Percentiles rank a stretch among this genome's conserved stretches.
phyloP scores from a whole-genome alignment of 2,797 vertebrate genomes.

The Phoeniculus purpureus region DNA sequence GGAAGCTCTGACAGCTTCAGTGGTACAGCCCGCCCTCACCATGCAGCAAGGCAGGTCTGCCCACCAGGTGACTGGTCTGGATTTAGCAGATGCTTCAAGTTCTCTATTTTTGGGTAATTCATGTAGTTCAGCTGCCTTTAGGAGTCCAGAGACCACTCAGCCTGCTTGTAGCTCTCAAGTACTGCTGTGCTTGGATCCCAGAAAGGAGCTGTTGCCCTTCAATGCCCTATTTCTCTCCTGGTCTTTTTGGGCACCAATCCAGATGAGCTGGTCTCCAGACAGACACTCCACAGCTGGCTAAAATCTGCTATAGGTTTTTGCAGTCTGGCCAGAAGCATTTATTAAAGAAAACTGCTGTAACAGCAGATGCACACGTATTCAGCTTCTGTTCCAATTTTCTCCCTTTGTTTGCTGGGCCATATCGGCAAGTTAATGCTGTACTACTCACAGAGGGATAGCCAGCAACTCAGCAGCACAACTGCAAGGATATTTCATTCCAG shows the following conservation, averaged over 20 bases:
- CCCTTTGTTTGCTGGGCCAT: neutral
- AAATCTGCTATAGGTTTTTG: neutral
- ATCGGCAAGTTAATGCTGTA: rapidly evolving
- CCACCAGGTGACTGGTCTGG: neutral
- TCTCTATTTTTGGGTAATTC: neutral
- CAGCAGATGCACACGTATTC: conserved; percentile 19
- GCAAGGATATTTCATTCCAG: neutral
- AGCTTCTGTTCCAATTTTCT: neutral
- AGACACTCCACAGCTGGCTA: neutral
- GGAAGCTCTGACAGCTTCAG: neutral
- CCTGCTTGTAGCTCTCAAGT: neutral
- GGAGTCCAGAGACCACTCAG: neutral
- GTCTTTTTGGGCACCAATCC: neutral
- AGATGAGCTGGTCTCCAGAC: neutral
- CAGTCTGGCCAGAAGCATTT: conserved; percentile 34
- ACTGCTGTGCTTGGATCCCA: neutral
- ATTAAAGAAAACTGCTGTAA: conserved; percentile 31
- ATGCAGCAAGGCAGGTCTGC: neutral
- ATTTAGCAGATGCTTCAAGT: neutral
- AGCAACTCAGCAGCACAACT: neutral
- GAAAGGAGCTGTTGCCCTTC: neutral
- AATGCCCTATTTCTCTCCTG: neutral
- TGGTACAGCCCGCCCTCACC: rapidly evolving
- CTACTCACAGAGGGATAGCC: neutral
- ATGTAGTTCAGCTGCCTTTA: neutral